Evolutionary conservation across 2,113 vertebrate genomes (phyloP).

Genomic region (Chionodraco myersi): DNA sequence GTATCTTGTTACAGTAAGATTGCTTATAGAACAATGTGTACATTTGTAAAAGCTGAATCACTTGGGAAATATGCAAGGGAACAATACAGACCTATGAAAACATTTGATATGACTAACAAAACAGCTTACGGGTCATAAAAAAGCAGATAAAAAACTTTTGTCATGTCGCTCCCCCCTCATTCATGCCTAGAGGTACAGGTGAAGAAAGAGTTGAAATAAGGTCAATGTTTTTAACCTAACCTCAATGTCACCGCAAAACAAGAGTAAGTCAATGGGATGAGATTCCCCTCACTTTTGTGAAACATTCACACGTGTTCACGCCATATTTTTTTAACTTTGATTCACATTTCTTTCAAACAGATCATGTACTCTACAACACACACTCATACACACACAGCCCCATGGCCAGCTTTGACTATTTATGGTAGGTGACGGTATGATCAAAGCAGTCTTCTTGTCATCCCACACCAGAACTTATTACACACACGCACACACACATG

Average conservation of each 20-base stretch:
- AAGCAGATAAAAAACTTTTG: background rate
- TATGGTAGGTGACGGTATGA: slow-evolving; percentile 62
- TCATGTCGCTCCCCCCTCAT: background rate
- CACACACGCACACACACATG: slow-evolving; percentile 17
- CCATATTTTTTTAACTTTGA: slow-evolving; percentile 4
- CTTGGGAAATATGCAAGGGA: background rate
- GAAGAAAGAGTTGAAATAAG: slow-evolving; percentile 7
- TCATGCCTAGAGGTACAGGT: background rate
- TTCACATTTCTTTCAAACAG: slow-evolving; percentile 7
- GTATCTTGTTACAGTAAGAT: slow-evolving; percentile 10
- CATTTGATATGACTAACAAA: background rate
- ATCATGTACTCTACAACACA: slow-evolving; percentile 13
- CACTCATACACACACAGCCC: slow-evolving; percentile 21
- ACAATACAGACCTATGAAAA: slow-evolving; percentile 5
- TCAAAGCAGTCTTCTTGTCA: slow-evolving; percentile 69
- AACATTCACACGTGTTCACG: background rate
- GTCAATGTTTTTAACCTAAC: background rate
- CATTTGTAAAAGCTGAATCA: slow-evolving; percentile 8
- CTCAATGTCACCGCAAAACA: background rate
- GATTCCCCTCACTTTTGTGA: background rate
- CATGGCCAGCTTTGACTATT: slow-evolving; percentile 59
- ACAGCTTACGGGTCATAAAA: background rate
- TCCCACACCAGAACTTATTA: slow-evolving; percentile 43
- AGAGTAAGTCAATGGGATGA: slow-evolving; percentile 5
- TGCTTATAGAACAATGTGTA: background rate